phyloP scores from a whole-genome alignment of 2,888 invertebrate species.

The Monoplex corrugatus region DNA sequence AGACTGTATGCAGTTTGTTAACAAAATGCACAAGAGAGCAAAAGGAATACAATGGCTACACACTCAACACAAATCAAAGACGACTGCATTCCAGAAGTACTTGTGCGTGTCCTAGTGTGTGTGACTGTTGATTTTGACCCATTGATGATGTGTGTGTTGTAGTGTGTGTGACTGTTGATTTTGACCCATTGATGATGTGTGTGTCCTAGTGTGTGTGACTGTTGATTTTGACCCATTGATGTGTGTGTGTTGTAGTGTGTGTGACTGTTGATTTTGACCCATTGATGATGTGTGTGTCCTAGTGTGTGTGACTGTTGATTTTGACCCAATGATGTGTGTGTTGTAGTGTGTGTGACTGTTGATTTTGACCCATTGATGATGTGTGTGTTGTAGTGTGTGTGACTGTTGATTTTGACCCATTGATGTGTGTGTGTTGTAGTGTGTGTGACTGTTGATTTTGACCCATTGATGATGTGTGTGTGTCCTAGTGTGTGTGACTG shows the following conservation, averaged over 20 bases:
- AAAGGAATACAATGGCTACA: too few species aligned
- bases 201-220: slow-evolving; percentile 2
- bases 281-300: neutral
- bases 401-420: too few species aligned
- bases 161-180: neutral
- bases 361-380: neutral
- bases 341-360: neutral
- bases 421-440: neutral
- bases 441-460: neutral
- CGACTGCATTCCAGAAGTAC: too few species aligned
- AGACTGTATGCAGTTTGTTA: too few species aligned
- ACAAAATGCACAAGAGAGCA: too few species aligned
- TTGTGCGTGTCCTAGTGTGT: neutral
- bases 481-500: neutral
- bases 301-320: neutral
- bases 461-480: neutral
- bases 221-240: neutral
- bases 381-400: neutral
- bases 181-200: too few species aligned
- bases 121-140: neutral
- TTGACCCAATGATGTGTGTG: too few species aligned
- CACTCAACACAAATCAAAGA: too few species aligned
- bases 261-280: neutral
- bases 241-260: neutral
- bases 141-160: neutral